Conservation (phyloP, 2,113 vertebrate genomes). For the Vanacampus margaritifer region DNA sequence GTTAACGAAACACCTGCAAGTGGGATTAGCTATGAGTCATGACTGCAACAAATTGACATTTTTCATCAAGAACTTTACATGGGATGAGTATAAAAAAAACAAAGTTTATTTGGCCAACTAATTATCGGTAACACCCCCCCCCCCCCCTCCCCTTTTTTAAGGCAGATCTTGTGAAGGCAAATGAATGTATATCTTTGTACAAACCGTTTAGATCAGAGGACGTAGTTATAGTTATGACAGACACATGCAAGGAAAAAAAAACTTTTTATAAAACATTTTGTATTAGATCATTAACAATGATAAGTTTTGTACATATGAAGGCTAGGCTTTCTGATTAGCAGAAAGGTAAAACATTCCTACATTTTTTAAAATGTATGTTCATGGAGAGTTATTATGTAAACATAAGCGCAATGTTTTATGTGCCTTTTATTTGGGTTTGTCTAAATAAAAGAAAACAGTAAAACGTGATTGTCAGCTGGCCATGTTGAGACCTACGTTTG, state of each 20-base stretch:
- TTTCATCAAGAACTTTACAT: neutral
- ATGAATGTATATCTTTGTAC: constrained; percentile 91
- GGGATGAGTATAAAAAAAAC: neutral
- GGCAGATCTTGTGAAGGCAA: constrained; percentile 81
- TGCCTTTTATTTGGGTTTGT: constrained; percentile 98
- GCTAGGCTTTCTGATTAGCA: constrained; percentile 98
- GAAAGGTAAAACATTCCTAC: constrained; percentile 98
- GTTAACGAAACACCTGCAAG: neutral
- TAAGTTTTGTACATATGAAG: constrained; percentile 98
- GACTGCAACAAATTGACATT: constrained; percentile 24
- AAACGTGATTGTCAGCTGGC: constrained; percentile 57
- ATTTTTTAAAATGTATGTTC: constrained; percentile 95
- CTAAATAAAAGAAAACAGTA: constrained; percentile 96
- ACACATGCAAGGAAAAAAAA: constrained; percentile 79
- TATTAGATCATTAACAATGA: constrained; percentile 99
- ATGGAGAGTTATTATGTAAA: constrained; percentile 97
- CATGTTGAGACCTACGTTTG: constrained; percentile 20
- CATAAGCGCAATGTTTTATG: constrained; percentile 90
- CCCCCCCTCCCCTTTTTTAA: too few relatives aligned
- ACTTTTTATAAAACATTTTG: constrained; percentile 98
- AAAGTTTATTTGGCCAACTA: constrained; percentile 46
- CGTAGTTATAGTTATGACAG: constrained; percentile 80
- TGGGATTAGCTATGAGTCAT: constrained; percentile 18
- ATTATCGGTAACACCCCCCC: too few relatives aligned
- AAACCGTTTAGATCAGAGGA: constrained; percentile 86